phyloP scores from a whole-genome alignment of 1,140 invertebrate species.

The Limonius californicus region DNA sequence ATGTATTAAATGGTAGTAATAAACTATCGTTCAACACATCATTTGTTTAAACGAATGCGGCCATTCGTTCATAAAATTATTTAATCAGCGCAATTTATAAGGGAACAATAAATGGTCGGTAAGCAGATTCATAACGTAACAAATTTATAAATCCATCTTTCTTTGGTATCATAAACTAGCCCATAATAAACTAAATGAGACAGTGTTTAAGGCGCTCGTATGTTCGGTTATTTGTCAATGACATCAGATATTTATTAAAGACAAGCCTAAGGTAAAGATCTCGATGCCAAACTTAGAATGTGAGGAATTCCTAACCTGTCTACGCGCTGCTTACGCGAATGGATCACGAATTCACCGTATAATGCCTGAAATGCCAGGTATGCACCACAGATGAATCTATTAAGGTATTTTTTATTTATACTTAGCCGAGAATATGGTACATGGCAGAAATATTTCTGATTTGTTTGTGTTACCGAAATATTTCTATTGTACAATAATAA shows the following conservation, averaged over 20 bases:
- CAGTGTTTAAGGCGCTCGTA: background rate
- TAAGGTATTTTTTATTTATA: slow-evolving; percentile 12
- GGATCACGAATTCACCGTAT: background rate
- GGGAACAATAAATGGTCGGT: background rate
- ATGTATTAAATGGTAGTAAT: background rate
- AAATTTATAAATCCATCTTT: slow-evolving; percentile 1
- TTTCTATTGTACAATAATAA: slow-evolving; percentile 12
- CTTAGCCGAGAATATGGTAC: slow-evolving; percentile 6
- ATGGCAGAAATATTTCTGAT: slow-evolving; percentile 15
- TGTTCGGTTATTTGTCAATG: slow-evolving; percentile 15
- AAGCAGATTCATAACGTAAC: background rate
- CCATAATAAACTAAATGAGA: slow-evolving; percentile 11
- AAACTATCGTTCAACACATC: background rate
- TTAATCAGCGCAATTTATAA: background rate
- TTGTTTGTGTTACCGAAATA: slow-evolving; percentile 17
- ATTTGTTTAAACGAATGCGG: slow-evolving; percentile 1
- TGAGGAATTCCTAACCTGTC: background rate
- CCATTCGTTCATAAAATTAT: background rate
- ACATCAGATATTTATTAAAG: slow-evolving; percentile 13
- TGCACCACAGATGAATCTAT: slow-evolving; percentile 14
- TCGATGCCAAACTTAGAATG: background rate
- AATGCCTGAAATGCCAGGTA: slow-evolving; percentile 1
- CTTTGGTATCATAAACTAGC: background rate
- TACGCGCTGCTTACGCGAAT: background rate
- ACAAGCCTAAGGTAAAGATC: slow-evolving; percentile 8